phyloP scores from a whole-genome alignment of 2,113 vertebrate genomes.

The Butorides virescens region DNA sequence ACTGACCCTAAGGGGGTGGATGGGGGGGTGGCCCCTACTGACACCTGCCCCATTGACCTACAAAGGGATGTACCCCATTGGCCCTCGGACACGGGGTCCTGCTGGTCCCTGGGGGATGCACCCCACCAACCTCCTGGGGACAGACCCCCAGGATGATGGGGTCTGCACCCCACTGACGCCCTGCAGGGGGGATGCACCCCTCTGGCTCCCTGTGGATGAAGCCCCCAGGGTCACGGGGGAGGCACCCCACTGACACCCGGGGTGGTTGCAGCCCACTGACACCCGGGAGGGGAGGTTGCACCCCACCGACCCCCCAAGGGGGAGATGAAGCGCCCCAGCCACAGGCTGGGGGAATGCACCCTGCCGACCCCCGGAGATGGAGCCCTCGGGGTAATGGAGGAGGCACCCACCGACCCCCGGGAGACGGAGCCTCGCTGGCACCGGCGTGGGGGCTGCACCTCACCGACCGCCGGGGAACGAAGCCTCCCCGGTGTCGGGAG shows the following conservation, averaged over 20 bases:
- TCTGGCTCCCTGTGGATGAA: not conserved
- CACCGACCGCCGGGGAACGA: not conserved
- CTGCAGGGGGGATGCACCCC: not conserved
- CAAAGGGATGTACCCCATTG: too few relatives aligned
- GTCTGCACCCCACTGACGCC: not conserved
- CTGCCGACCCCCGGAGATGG: not conserved
- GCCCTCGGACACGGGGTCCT: not conserved
- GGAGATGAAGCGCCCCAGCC: not conserved
- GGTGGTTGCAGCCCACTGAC: too few relatives aligned
- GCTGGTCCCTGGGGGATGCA: not conserved
- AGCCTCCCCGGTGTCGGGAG: not conserved
- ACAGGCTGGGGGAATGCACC: not conserved
- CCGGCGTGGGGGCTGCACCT: not conserved
- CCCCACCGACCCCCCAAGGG: not conserved
- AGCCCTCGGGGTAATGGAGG: fast-evolving
- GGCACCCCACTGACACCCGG: fast-evolving
- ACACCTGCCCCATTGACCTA: not conserved
- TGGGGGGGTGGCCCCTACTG: not conserved
- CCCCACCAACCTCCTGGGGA: not conserved
- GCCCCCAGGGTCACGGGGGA: too few relatives aligned
- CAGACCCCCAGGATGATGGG: not conserved
- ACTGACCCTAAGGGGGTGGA: too few relatives aligned
- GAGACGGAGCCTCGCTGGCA: not conserved
- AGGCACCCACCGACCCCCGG: not conserved
- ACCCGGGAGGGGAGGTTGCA: too few relatives aligned